Base-by-base conservation (phyloP, 1,140 invertebrate genomes). In the Bicyclus anynana region DNA sequence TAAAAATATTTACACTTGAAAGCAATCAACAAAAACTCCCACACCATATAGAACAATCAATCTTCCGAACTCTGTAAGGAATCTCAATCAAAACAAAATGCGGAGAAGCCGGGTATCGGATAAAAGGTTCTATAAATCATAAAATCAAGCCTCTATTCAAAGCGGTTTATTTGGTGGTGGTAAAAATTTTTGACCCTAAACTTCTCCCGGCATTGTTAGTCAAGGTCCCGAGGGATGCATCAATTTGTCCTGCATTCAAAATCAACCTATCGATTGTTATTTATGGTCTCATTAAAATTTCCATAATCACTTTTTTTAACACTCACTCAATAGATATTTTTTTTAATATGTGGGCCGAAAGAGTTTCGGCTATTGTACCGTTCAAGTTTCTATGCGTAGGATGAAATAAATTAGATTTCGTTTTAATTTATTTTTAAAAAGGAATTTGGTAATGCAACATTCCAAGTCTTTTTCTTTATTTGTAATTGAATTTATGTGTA, bases 21-120 rank as follows among this genome's bases (percentile, higher is more conserved):
- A 54, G 65, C 70, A 74, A 74, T 75, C 76, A 76, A 81, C 77
- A 76, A 80, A 83, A 79, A 79, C 82, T 84, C 81, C 75, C 77
- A 83, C 80, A 80, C 67, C 72, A 75, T 71, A 68, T 69, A 77
- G 78, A 86, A 87, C 83, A 87, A 87, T 86, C 81, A 85, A 87
- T 87, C 84, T 87, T 84, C 60, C 63, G 63, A 62, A 58, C 68
- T 69, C 64, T 84, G 72, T 84, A 87, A 84, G 81, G 78, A 84
- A 76, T 75, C 77, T 81, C 83, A 84, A 86, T 86, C 81, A 84
- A 87, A 87, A 87, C 77, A 86, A 80, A 87, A 80, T 77, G 79
- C 72, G 72, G 64, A 76, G 80, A 76, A 83, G 76, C 69, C 74
- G 79, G 61, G 72, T 33, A 72, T 67, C 67, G 72, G 71, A 84